Evolutionary conservation across 2,113 vertebrate genomes (phyloP).

Genomic region (Sapajus apella): DNA sequence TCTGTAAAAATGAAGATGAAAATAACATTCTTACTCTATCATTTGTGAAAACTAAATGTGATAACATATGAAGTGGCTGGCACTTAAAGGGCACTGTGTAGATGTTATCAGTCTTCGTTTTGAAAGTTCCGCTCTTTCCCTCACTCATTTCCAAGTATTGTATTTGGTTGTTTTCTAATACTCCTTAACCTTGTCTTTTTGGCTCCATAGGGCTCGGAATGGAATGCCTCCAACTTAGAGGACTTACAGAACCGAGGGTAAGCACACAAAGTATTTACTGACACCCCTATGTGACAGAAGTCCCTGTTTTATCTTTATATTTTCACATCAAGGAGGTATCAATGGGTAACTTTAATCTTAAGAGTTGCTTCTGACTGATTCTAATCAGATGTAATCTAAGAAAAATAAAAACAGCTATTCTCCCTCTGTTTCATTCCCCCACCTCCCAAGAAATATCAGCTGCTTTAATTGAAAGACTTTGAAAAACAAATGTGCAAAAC

Average conservation of each 20-base stretch:
- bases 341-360: constrained; percentile 31
- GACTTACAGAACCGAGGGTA: constrained; percentile 98
- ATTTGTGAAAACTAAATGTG: constrained; percentile 22
- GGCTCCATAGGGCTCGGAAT: constrained; percentile 93
- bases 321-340: constrained; percentile 5
- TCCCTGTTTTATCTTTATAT: constrained; percentile 39
- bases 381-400: background rate
- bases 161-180: constrained; percentile 47
- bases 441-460: background rate
- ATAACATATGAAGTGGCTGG: background rate
- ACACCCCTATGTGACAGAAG: background rate
- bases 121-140: background rate
- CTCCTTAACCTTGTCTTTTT: constrained; percentile 59
- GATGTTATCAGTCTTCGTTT: background rate
- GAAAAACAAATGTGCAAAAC: background rate
- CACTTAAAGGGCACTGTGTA: background rate
- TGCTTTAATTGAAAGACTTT: constrained; percentile 31
- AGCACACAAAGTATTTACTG: constrained; percentile 74
- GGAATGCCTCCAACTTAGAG: constrained; percentile 98
- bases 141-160: background rate
- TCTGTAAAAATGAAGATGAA: constrained; percentile 25
- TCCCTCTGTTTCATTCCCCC: background rate
- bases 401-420: background rate
- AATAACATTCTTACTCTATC: background rate
- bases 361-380: background rate